Conservation (phyloP, 2,113 vertebrate genomes). For the Paradisaea rubra region DNA sequence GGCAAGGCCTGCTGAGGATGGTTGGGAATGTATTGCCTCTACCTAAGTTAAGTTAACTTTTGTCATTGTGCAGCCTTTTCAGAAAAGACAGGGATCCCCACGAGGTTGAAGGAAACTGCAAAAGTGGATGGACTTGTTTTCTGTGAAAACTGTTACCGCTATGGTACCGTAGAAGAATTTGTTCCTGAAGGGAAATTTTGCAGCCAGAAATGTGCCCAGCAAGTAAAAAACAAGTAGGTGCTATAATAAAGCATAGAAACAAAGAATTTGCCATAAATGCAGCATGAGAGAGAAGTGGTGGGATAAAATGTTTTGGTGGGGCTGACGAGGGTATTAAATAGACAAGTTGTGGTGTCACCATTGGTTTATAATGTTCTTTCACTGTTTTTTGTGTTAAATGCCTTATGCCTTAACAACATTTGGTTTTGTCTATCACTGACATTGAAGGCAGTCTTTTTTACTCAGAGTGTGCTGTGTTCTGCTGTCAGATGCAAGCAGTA, state of each 20-base stretch:
- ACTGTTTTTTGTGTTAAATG: neutral
- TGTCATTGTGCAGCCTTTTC: constrained; percentile 71
- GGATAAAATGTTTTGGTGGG: neutral
- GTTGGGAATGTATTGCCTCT: neutral
- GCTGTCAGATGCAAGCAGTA: neutral
- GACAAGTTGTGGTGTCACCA: neutral
- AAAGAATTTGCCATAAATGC: neutral
- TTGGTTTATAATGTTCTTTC: neutral
- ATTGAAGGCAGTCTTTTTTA: neutral
- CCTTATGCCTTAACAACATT: neutral
- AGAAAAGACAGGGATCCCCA: constrained; percentile 69
- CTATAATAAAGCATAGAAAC: neutral
- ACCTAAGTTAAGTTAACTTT: neutral
- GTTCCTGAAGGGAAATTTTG: constrained; percentile 76
- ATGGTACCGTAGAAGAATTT: constrained; percentile 75
- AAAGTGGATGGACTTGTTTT: constrained; percentile 75
- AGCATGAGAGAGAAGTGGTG: neutral
- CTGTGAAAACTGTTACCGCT: constrained; percentile 80
- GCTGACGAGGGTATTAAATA: neutral
- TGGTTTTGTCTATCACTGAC: neutral
- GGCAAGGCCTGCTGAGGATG: neutral
- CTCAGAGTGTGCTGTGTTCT: neutral
- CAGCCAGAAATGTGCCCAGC: constrained; percentile 79
- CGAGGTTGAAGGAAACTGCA: constrained; percentile 71
- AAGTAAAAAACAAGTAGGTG: constrained; percentile 80